Conservation (phyloP, 1,140 invertebrate species). For the Melipona quadrifasciata region DNA sequence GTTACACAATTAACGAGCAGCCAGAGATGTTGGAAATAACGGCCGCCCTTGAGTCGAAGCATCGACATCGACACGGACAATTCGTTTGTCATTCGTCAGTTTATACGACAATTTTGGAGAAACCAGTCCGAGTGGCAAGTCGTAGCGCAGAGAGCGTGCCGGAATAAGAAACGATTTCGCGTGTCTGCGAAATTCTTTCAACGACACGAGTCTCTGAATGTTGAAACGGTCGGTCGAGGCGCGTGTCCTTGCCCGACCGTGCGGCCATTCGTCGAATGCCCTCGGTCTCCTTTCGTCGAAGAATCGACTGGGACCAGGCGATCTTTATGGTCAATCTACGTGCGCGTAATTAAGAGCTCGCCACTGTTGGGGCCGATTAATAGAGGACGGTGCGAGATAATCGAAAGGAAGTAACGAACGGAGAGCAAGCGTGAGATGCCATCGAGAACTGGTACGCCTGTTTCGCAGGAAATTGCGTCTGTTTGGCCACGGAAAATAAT, state of each 20-base stretch:
- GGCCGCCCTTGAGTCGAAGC: not conserved
- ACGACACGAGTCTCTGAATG: conserved; percentile 32
- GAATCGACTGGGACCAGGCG: conserved; percentile 74
- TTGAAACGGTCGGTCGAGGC: conserved; percentile 24
- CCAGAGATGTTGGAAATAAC: not conserved
- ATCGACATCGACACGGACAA: conserved; percentile 3
- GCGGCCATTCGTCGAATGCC: conserved; percentile 27
- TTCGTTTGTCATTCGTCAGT: conserved; percentile 3
- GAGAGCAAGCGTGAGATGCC: conserved; percentile 70
- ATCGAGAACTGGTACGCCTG: conserved; percentile 62
- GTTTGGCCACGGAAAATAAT: conserved; percentile 61
- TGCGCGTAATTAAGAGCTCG: conserved; percentile 71
- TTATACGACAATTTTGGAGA: not conserved
- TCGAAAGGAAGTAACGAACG: conserved; percentile 80
- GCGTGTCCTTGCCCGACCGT: conserved; percentile 27
- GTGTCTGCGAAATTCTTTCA: conserved; percentile 51
- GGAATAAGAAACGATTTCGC: conserved; percentile 36
- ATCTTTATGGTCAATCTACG: conserved; percentile 81
- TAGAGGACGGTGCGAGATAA: conserved; percentile 80
- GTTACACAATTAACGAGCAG: not conserved
- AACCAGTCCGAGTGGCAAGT: conserved; percentile 1
- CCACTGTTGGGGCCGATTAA: conserved; percentile 80
- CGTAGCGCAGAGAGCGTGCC: not conserved
- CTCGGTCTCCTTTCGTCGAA: conserved; percentile 66
- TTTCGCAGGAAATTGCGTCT: conserved; percentile 71